Percentiles rank a stretch among this genome's conserved stretches.
Conservation (phyloP, 2,888 invertebrate species). For the Polyommatus icarus region DNA sequence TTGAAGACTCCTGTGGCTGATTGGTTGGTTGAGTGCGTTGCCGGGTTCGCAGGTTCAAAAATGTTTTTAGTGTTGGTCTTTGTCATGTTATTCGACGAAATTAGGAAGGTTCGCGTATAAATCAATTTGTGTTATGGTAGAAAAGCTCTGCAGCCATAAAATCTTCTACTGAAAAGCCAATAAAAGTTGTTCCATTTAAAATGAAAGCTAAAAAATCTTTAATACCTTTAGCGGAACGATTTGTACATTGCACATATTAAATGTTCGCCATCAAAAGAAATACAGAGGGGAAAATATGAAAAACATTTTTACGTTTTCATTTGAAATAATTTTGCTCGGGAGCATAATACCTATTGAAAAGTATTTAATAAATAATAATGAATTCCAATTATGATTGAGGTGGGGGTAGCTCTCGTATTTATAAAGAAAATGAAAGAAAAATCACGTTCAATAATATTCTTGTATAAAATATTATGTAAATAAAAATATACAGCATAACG, state of each 20-base stretch:
- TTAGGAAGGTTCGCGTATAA: too few species aligned
- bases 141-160: neutral
- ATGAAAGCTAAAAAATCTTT: neutral
- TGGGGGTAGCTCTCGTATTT: neutral
- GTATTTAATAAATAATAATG: slow-evolving; percentile 21
- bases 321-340: slow-evolving; percentile 7
- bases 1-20: too few species aligned
- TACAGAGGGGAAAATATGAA: neutral
- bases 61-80: too few species aligned
- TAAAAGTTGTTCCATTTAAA: neutral
- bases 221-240: neutral
- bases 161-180: neutral
- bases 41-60: too few species aligned
- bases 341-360: slow-evolving; percentile 18
- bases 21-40: neutral
- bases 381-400: slow-evolving; percentile 8
- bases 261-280: neutral
- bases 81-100: too few species aligned
- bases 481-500: too few species aligned
- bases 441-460: too few species aligned
- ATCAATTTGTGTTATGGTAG: too few species aligned
- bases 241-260: slow-evolving; percentile 2
- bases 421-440: neutral
- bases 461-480: too few species aligned
- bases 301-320: neutral